Conservation (phyloP, 2,888 invertebrate species). For the Aethes cnicana region DNA sequence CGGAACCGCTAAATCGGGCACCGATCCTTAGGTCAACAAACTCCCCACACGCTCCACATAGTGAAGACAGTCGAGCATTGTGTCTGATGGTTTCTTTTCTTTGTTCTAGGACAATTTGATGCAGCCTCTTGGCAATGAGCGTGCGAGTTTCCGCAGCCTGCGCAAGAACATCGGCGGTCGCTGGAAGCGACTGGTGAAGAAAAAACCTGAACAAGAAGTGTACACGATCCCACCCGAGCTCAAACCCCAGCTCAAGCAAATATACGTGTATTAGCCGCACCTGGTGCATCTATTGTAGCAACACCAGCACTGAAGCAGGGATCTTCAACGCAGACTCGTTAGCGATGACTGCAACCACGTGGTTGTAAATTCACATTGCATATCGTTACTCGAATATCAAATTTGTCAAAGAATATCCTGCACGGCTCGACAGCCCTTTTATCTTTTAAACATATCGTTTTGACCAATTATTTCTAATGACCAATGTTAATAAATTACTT, state of each 20-base stretch:
- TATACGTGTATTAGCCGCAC: conserved; percentile 89
- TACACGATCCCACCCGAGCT: conserved; percentile 93
- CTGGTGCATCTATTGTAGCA: conserved; percentile 42
- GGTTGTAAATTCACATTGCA: conserved; percentile 67
- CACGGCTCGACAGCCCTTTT: conserved; percentile 58
- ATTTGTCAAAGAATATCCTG: conserved; percentile 56
- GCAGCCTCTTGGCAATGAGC: conserved; percentile 86
- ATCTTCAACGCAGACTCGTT: conserved; percentile 58
- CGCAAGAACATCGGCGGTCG: conserved; percentile 93
- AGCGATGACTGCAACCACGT: conserved; percentile 61
- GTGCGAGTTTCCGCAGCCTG: conserved; percentile 91
- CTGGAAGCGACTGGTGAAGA: conserved; percentile 92
- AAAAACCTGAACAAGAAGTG: conserved; percentile 90
- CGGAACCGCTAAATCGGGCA: conserved; percentile 55
- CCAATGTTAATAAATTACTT: conserved; percentile 65
- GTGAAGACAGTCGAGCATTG: conserved; percentile 26
- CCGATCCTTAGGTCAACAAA: conserved; percentile 52
- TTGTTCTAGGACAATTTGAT: conserved; percentile 88
- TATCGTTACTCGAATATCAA: conserved; percentile 75
- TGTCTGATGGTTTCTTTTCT: conserved; percentile 48
- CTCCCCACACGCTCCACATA: conserved; percentile 37
- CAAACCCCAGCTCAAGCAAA: conserved; percentile 93
- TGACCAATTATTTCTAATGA: conserved; percentile 78
- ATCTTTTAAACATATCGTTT: conserved; percentile 74
- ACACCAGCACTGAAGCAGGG: conserved; percentile 68